These are phyloP conservation scores for Sebastes umbrosus DNA, from an alignment of 2,797 vertebrate genomes.

Conservation along the genomic window DNA sequence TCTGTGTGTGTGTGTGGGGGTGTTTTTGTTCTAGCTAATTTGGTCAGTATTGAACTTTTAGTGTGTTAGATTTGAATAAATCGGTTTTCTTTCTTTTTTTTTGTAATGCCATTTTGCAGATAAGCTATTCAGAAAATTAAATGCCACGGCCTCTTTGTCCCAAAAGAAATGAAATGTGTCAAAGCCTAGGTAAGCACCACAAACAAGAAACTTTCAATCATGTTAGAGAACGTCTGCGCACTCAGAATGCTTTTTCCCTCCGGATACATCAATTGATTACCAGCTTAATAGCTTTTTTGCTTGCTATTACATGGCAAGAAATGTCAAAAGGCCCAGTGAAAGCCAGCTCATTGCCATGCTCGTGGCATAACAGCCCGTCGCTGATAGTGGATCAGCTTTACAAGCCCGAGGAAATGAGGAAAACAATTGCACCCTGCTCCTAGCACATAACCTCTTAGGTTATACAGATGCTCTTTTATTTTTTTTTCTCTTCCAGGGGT, in stretches of 20 bases:
- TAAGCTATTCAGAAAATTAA: slow-evolving; percentile 61
- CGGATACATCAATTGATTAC: slow-evolving; percentile 77
- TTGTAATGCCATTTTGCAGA: slow-evolving; percentile 41
- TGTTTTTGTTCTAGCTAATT: slow-evolving; percentile 4
- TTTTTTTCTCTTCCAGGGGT: slow-evolving; percentile 33
- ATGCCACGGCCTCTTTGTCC: slow-evolving; percentile 43
- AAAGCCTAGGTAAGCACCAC: slow-evolving; percentile 53
- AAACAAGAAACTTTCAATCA: slow-evolving; percentile 75
- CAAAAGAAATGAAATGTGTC: slow-evolving; percentile 60
- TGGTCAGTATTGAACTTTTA: background rate
- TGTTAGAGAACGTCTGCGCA: slow-evolving; percentile 50
- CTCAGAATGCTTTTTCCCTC: slow-evolving; percentile 58
- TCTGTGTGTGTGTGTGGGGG: background rate
- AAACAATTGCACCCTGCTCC: slow-evolving; percentile 75
- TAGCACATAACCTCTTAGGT: slow-evolving; percentile 47
- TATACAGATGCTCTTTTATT: slow-evolving; percentile 41
- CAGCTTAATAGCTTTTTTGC: slow-evolving; percentile 76
- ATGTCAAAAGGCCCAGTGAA: slow-evolving; percentile 76
- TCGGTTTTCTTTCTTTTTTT: slow-evolving; percentile 3
- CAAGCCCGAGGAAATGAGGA: slow-evolving; percentile 74
- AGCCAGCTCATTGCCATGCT: slow-evolving; percentile 75
- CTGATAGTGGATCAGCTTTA: slow-evolving; percentile 74
- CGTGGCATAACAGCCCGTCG: slow-evolving; percentile 41
- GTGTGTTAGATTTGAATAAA: slow-evolving; percentile 1
- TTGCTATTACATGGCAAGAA: slow-evolving; percentile 72